These are phyloP conservation scores for Sebastes oblongus DNA, from an alignment of 2,797 vertebrate genomes.

Conservation along the genomic window DNA sequence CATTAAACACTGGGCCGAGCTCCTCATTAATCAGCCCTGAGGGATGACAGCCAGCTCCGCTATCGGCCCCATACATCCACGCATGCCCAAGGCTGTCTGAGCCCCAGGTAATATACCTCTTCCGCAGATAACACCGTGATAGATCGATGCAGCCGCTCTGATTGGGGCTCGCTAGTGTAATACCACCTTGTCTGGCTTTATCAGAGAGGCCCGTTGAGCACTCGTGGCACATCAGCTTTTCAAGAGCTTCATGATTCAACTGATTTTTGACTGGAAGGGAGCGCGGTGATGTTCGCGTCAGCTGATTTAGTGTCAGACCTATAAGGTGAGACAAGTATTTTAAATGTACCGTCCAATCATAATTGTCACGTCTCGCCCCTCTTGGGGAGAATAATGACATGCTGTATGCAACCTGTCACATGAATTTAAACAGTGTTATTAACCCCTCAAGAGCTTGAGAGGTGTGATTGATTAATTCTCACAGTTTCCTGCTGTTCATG, in stretches of 20 bases:
- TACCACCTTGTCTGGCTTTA: slow-evolving; percentile 81
- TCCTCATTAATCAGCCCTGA: slow-evolving; percentile 82
- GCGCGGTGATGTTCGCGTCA: slow-evolving; percentile 28
- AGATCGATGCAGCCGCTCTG: slow-evolving; percentile 79
- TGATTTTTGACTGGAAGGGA: slow-evolving; percentile 57
- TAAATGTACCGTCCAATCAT: slow-evolving; percentile 47
- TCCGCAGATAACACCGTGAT: slow-evolving; percentile 81
- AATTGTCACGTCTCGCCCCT: slow-evolving; percentile 45
- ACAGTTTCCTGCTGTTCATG: slow-evolving; percentile 14
- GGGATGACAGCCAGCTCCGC: slow-evolving; percentile 76
- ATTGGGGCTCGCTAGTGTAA: slow-evolving; percentile 79
- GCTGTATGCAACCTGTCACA: slow-evolving; percentile 52
- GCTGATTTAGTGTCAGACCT: slow-evolving; percentile 55
- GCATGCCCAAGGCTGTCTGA: slow-evolving; percentile 74
- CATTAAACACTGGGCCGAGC: slow-evolving; percentile 79
- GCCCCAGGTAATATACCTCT: slow-evolving; percentile 79
- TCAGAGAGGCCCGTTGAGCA: slow-evolving; percentile 63
- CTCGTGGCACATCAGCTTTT: slow-evolving; percentile 61
- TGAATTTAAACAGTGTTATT: slow-evolving; percentile 56
- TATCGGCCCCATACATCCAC: slow-evolving; percentile 76
- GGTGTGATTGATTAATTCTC: slow-evolving; percentile 47
- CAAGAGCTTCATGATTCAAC: slow-evolving; percentile 56
- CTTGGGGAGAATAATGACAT: slow-evolving; percentile 53
- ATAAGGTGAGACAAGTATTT: slow-evolving; percentile 46
- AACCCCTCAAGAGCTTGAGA: slow-evolving; percentile 49